Evolutionary conservation across 2,888 invertebrate species (phyloP).

Genomic region (Eilema caniola): DNA sequence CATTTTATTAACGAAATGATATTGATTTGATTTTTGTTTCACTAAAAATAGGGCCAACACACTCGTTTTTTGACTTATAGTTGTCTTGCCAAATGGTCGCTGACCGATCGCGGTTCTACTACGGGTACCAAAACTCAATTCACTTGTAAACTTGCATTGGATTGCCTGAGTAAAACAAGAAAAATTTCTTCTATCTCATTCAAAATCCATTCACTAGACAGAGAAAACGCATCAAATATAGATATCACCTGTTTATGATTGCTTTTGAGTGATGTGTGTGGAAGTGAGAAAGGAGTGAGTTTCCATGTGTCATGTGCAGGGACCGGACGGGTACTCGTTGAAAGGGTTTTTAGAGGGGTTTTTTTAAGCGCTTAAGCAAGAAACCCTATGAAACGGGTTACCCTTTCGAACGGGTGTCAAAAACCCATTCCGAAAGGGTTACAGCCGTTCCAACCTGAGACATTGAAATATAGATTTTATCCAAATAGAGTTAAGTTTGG

Average conservation of each 20-base stretch:
- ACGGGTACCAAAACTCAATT: slow-evolving; percentile 14
- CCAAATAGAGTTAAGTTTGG: too few species aligned
- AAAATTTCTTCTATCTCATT: neutral
- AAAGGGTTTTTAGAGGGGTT: too few species aligned
- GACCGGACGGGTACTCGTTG: too few species aligned
- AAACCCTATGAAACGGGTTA: too few species aligned
- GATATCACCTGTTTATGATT: slow-evolving; percentile 14
- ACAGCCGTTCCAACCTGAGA: too few species aligned
- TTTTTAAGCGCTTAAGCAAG: too few species aligned
- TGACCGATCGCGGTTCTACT: slow-evolving; percentile 43
- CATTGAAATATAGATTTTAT: too few species aligned
- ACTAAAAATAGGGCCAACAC: slow-evolving; percentile 71
- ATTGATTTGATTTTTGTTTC: slow-evolving; percentile 49
- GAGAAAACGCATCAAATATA: neutral
- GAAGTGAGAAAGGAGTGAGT: slow-evolving; percentile 21
- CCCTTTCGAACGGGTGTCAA: too few species aligned
- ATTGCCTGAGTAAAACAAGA: slow-evolving; percentile 12
- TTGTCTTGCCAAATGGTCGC: slow-evolving; percentile 67
- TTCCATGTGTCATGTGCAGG: slow-evolving; percentile 22
- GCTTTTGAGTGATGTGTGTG: neutral
- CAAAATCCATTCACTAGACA: neutral
- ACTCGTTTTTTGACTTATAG: slow-evolving; percentile 69
- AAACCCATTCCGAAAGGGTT: too few species aligned
- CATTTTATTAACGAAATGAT: slow-evolving; percentile 54
- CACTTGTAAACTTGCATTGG: slow-evolving; percentile 5